Evolutionary conservation across 2,888 invertebrate species (phyloP).

Genomic region (Heliconius sara): DNA sequence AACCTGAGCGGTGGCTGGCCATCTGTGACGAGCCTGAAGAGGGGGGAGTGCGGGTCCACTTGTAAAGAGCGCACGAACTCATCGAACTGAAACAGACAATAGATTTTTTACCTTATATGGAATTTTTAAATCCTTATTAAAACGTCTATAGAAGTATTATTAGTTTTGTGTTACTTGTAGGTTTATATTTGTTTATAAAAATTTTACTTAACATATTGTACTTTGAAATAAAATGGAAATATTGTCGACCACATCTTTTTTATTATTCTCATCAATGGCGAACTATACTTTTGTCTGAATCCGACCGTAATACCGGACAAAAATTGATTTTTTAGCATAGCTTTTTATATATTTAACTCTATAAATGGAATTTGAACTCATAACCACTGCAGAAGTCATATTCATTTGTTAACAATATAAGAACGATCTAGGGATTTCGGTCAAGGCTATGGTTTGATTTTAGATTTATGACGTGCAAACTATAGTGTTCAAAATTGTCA

Average conservation of each 20-base stretch:
- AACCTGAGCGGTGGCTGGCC: slow-evolving; percentile 87
- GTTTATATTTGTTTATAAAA: not conserved
- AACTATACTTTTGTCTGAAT: too few relatives aligned
- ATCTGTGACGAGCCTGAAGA: slow-evolving; percentile 89
- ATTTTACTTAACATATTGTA: not conserved
- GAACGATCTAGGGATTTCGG: not conserved
- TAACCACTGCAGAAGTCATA: not conserved
- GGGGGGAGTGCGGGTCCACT: slow-evolving; percentile 86
- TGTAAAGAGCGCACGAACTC: slow-evolving; percentile 88
- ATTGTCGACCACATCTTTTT: too few relatives aligned
- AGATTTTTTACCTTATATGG: slow-evolving; percentile 11
- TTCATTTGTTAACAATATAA: not conserved
- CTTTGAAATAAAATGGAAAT: not conserved
- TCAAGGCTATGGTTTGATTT: not conserved
- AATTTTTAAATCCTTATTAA: slow-evolving; percentile 7
- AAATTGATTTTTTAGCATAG: too few relatives aligned
- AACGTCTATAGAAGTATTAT: not conserved
- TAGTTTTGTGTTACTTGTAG: not conserved
- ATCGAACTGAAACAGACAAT: slow-evolving; percentile 87
- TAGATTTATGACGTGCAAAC: not conserved
- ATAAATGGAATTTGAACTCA: not conserved
- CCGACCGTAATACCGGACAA: too few relatives aligned
- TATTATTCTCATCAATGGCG: too few relatives aligned
- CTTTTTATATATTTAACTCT: too few relatives aligned
- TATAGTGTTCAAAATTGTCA: not conserved